Base-by-base conservation (phyloP, 1,140 invertebrate genomes). In the Conopomorpha cramerella region DNA sequence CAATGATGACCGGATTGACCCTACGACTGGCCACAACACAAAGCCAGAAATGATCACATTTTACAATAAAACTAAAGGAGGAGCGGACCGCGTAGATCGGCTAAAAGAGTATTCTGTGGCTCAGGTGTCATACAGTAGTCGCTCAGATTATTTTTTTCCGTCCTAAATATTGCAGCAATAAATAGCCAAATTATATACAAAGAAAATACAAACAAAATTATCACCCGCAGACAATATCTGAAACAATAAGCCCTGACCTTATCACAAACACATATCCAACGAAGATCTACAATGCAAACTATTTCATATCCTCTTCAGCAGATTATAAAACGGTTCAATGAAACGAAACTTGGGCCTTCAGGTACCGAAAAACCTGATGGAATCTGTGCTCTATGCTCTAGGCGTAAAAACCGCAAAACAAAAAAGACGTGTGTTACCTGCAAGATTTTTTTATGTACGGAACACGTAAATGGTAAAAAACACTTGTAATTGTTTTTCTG, bases 161-260 rank as follows among this genome's bases (percentile, higher is more conserved):
- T 43, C 4, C 10, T 46, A 15, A 42, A 46, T 11, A 41, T 46
- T 13, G 37, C 37, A 12, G 38, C 34, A 13, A 40, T 44, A 1
- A 46, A 41, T 13, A 33, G 34, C 11, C 45, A 47, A 43, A 43
- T 43, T 1, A 46, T 46, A 13, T 40, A 42, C 12, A 41, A 48
- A 37, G 39, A 36, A 34, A 46, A 42, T 16, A 41, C 39, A 17
- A 14, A 29, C 14, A 38, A 30, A 39, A 41, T 46, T n/a, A 39
- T 40, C 2, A 34, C 37, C 0, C 30, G 40, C 16, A 39, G 38
- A 40, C 7, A 43, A 1, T 46, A 43, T n/a, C 14, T 46, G 31
- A 43, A 46, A 43, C 29, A 42, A 38, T 6, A 39, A 38, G 36
- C 36, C 13, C 36, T 41, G 8, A 13, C 7, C 3, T 16, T 38